Evolutionary conservation across 2,797 vertebrate genomes (phyloP), one percentile per base, ranked within the genome.

Genomic region (Scyliorhinus canicula): DNA sequence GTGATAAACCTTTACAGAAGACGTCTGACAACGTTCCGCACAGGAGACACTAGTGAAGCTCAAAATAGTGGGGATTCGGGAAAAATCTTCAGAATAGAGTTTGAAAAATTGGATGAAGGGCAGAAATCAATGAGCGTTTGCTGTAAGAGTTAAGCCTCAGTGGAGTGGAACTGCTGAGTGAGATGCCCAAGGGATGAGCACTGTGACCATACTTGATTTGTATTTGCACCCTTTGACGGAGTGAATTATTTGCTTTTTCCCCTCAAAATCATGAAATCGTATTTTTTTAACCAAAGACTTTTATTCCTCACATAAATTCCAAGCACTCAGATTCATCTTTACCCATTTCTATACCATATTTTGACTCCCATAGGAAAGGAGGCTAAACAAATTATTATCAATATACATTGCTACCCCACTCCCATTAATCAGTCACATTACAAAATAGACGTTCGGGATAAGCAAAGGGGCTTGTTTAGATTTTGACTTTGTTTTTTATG

Each of bases 401-500:
- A 52, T 35, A 57, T 12, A 28, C 28, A n/a, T 57, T 57, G 55
- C 28, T 57, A 3, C 52, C 85, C 35, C 12, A 57, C 11, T 88
- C n/a, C 28, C 52, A 31, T n/a, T 35, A 55, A 35, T 55, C 85
- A n/a, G 55, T 88, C 52, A n/a, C n/a, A n/a, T 88, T 82, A 57
- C 84, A 88, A 31, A 57, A 19, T n/a, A n/a, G n/a, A n/a, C n/a
- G n/a, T 88, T 88, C 31, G 85, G 85, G 85, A 88, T 88, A 88
- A 55, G 16, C 28, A 28, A 26, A 21, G 69, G 24, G 31, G 85
- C 50, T 3, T 79, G 40, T 79, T 79, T 79, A 79, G 40, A n/a
- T 21, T 79, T 79, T 79, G 77, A 40, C 19, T 79, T 40, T 44
- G 77, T 16, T 40, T 79, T 79, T 11, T n/a, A n/a, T 79, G 77